A percentile compares a stretch with the other conserved stretches of the same genome.
Conservation (phyloP, 2,797 vertebrate species). For the Paedocypris micromegethes region DNA sequence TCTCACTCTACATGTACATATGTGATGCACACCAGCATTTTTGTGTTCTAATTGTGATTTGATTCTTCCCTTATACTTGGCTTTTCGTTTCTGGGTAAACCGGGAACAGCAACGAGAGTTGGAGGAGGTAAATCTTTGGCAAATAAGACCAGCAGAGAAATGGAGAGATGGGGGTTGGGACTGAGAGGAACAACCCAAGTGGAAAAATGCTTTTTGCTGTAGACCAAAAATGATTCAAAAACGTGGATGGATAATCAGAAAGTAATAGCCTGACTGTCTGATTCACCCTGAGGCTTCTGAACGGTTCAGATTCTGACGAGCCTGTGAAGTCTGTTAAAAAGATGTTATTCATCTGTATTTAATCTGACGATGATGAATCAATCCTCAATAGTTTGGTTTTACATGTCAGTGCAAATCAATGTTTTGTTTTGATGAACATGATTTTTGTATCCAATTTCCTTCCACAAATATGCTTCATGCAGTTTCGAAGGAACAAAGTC, state of each 20-base stretch:
- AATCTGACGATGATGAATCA: no score
- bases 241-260: conserved; percentile 13
- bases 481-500: conserved; percentile 73
- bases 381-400: conserved; percentile 6
- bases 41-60: not conserved
- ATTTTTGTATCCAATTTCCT: no score
- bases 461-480: not conserved
- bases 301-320: not conserved
- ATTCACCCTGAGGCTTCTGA: conserved; percentile 6
- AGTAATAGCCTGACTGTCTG: conserved; percentile 4
- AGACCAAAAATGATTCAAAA: conserved; percentile 6
- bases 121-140: conserved; percentile 59
- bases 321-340: conserved; percentile 1
- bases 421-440: no score
- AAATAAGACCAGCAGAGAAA: not conserved
- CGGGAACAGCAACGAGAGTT: conserved; percentile 56
- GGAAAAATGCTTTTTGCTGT: not conserved
- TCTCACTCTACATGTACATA: no score
- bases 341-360: no score
- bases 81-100: conserved; percentile 18
- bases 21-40: not conserved
- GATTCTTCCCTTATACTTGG: not conserved
- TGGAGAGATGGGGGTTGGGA: not conserved
- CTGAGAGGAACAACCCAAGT: no score
- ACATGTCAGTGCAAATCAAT: not conserved